Evolutionary conservation across 2,797 vertebrate genomes (phyloP), one percentile per base, ranked within the genome.

Genomic region (Tolypeutes matacus): DNA sequence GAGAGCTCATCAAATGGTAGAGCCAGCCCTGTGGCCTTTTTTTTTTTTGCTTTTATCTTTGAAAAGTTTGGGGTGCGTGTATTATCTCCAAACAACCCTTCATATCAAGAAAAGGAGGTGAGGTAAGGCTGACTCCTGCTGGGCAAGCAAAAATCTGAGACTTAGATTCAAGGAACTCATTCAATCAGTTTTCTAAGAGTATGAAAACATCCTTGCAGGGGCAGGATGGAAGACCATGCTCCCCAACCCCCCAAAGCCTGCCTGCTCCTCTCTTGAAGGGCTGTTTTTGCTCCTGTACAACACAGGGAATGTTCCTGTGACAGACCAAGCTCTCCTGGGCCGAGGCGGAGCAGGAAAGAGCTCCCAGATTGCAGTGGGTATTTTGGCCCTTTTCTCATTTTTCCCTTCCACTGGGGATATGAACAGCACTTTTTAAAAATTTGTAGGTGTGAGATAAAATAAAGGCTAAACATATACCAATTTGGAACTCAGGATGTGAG

Each of bases 41-140:
- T 53, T 95, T 95, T 72, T 78, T 39, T 39, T 7, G 39, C 69
- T 85, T 76, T 88, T 89, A 42, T 87, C 84, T 96, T 65, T 53
- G 80, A 25, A 85, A 92, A 9, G 51, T 25, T 7, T 7, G 1
- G 81, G 39, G 39, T 39, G 29, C 14, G 31, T 8, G 25, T 17
- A 2, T 21, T 17, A 25, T 69, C 13, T 83, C 51, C 49, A 81
- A 81, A 88, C 75, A 29, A 81, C 34, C 27, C 21, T 78, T 46
- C 18, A 64, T 13, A 69, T 95, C 9, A 89, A 36, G 27, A 31
- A 70, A 78, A 85, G 70, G 60, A 39, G 39, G n/a, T 42, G 17
- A 8, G 4, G 25, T 23, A 27, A 34, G 75, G 75, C 13, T 34
- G 58, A 31, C 12, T 86, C 46, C 31, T 90, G 36, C 13, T 53